Base-by-base conservation (phyloP, 1,140 invertebrate genomes). In the Aphidius ervi region DNA sequence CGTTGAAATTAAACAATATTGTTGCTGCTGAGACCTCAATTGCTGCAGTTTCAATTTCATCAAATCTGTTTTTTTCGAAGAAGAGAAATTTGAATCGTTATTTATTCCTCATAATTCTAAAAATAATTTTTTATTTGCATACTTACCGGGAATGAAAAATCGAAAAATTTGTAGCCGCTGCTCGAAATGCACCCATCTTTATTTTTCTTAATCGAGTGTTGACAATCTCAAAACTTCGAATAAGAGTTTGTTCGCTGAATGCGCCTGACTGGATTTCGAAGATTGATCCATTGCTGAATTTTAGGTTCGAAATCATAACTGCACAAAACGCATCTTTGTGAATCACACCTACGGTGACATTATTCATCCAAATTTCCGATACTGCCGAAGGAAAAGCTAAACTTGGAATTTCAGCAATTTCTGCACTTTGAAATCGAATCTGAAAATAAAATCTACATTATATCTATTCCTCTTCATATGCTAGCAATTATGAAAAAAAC, bases 351-450 rank as follows among this genome's bases (percentile, higher is more conserved):
- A 87, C 83, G 62, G 77, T 74, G 10, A 85, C 81, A 58, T 82
- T 75, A 43, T 81, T 76, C 71, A 91, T 82, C 9, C 74, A 75
- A 46, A 91, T 80, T 52, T 84, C 82, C 0, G 84, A 83, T 6
- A 84, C 80, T 3, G 82, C 82, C 3, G 87, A 87, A 40, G 84
- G 83, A 65, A 91, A 91, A 1, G 85, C 82, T 55, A 80, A 78
- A 9, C 73, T 72, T 31, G 86, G 84, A 46, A 90, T 69, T 65
- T 83, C 81, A 16, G 81, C 70, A 10, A 87, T 79, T 56, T 74
- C 78, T 3, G 88, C 82, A 63, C 84, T 85, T 65, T 83, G 83
- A 76, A 90, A 82, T 62, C 81, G 75, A 67, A 90, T 86, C 88
- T 89, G 79, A 45, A 83, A 82, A 56, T 68, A 65, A 73, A 65